Evolutionary conservation across 2,888 invertebrate genomes (phyloP).

Genomic region (Mythimna impura): DNA sequence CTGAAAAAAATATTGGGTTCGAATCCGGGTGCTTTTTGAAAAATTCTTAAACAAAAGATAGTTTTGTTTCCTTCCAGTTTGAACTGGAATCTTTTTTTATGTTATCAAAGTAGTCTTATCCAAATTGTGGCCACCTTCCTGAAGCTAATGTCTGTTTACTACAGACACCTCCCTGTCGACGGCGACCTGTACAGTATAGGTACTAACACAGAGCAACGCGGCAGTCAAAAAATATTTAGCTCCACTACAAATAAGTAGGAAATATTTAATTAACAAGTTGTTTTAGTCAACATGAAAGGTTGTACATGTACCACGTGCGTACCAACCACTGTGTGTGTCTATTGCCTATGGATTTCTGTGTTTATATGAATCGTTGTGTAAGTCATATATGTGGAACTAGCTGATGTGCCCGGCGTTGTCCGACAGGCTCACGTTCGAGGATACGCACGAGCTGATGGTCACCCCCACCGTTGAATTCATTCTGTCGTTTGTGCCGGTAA

Average conservation of each 20-base stretch:
- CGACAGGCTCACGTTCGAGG: constrained; percentile 78
- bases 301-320: not conserved
- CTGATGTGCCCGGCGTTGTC: constrained; percentile 7
- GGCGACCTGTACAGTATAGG: not conserved
- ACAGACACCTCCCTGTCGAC: not conserved
- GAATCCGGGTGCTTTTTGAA: not conserved
- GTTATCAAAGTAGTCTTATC: not conserved
- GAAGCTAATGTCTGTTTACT: no score
- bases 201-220: not conserved
- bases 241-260: not conserved
- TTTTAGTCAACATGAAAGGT: not conserved
- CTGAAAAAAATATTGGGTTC: not conserved
- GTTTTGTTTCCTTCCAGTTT: not conserved
- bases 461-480: constrained; percentile 81
- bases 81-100: not conserved
- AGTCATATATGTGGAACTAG: not conserved
- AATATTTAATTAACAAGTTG: not conserved
- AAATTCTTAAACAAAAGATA: not conserved
- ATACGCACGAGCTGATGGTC: constrained; percentile 73
- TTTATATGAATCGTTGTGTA: not conserved
- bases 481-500: constrained; percentile 80
- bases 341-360: not conserved
- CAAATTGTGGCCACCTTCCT: not conserved
- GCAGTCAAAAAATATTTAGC: not conserved
- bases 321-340: not conserved